phyloP scores from a whole-genome alignment of 2,888 invertebrate genomes.

The Tortrix viridana region DNA sequence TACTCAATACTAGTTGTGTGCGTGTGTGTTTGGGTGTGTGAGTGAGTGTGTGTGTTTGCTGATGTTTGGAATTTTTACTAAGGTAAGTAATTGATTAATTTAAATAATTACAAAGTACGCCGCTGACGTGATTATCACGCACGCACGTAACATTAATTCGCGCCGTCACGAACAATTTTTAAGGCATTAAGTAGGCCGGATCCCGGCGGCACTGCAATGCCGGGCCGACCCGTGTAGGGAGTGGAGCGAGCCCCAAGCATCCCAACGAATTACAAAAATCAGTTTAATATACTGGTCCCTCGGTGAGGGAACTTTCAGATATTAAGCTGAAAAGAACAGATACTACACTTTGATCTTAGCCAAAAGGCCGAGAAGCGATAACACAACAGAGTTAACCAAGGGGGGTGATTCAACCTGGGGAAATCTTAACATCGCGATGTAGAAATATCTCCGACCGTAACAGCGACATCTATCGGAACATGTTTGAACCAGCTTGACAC shows the following conservation, averaged over 20 bases:
- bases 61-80: too few species aligned
- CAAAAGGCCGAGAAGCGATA: slow-evolving; percentile 5
- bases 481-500: neutral
- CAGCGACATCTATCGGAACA: slow-evolving; percentile 7
- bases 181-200: neutral
- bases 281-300: slow-evolving; percentile 4
- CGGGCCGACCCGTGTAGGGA: slow-evolving; percentile 1
- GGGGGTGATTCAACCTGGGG: neutral
- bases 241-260: slow-evolving; percentile 5
- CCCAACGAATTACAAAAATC: neutral
- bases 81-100: too few species aligned
- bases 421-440: slow-evolving; percentile 24
- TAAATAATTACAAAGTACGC: too few species aligned
- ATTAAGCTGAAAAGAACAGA: slow-evolving; percentile 8
- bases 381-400: neutral
- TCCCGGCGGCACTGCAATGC: neutral
- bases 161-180: neutral
- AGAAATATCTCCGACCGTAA: neutral
- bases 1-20: too few species aligned
- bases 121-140: too few species aligned
- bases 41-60: too few species aligned
- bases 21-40: too few species aligned
- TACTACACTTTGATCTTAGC: slow-evolving; percentile 5
- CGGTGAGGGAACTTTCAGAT: slow-evolving; percentile 4
- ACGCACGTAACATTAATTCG: too few species aligned